These are phyloP conservation scores for Drosophila subsilvestris DNA, from an alignment of 2,888 invertebrate genomes.

Conservation along the genomic window DNA sequence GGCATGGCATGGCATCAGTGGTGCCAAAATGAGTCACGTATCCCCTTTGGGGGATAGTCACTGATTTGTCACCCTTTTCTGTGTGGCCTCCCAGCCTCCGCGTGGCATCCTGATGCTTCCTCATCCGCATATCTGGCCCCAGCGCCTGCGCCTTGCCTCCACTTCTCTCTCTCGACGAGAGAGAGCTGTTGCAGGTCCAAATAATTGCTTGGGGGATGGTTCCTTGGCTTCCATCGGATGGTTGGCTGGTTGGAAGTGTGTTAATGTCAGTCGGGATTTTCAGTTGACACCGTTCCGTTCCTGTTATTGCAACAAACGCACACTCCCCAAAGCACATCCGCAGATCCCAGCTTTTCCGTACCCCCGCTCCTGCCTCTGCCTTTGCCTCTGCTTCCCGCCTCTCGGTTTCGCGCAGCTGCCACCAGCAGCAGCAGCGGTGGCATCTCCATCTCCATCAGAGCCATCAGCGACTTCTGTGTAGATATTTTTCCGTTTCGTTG, in stretches of 20 bases:
- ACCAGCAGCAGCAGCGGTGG: slow-evolving; percentile 13
- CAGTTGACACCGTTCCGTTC: slow-evolving; percentile 75
- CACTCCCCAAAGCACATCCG: slow-evolving; percentile 23
- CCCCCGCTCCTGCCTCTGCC: slow-evolving; percentile 24
- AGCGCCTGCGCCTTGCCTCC: slow-evolving; percentile 46
- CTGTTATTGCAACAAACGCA: slow-evolving; percentile 67
- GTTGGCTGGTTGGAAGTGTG: slow-evolving; percentile 58
- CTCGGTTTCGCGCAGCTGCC: slow-evolving; percentile 66
- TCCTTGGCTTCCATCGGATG: slow-evolving; percentile 15
- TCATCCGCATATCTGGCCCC: slow-evolving; percentile 48
- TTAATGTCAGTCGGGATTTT: slow-evolving; percentile 74
- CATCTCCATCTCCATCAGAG: slow-evolving; percentile 43
- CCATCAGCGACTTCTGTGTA: slow-evolving; percentile 63
- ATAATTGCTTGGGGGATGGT: slow-evolving; percentile 44
- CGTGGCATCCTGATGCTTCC: slow-evolving; percentile 20
- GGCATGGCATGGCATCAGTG: neutral
- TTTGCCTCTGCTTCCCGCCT: slow-evolving; percentile 17
- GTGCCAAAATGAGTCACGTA: slow-evolving; percentile 24
- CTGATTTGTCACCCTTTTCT: slow-evolving; percentile 13
- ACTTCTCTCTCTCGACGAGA: slow-evolving; percentile 23
- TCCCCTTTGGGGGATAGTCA: slow-evolving; percentile 17
- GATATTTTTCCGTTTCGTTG: slow-evolving; percentile 69
- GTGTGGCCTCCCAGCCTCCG: slow-evolving; percentile 54
- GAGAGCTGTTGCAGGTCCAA: slow-evolving; percentile 29
- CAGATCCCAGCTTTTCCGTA: slow-evolving; percentile 41